A percentile compares a stretch with the other conserved stretches of the same genome.
Evolutionary conservation across 2,888 invertebrate genomes (phyloP).

Genomic region (Therioaphis trifolii): DNA sequence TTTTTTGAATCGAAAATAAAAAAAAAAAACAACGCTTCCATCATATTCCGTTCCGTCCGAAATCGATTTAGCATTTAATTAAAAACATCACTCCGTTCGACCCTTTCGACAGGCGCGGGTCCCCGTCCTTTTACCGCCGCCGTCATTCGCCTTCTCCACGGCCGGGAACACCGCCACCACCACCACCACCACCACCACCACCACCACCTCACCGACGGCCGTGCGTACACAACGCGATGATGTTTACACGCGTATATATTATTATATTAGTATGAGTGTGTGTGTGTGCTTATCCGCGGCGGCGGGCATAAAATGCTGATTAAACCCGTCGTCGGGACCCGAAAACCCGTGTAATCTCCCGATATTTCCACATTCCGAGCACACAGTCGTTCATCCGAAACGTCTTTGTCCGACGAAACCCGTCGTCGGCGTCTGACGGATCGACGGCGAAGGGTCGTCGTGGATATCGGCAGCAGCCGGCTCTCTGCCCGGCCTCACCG

Average conservation of each 20-base stretch:
- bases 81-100: conserved; percentile 26
- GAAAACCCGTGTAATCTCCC: conserved; percentile 19
- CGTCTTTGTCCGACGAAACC: conserved; percentile 43
- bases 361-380: conserved; percentile 48
- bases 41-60: background rate
- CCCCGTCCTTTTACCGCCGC: background rate
- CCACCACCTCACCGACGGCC: too few species aligned
- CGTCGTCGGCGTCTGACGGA: conserved; percentile 16
- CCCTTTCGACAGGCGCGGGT: conserved; percentile 27
- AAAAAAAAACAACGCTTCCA: background rate
- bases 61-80: conserved; percentile 40
- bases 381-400: conserved; percentile 19
- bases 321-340: conserved; percentile 43
- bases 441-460: background rate
- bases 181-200: background rate
- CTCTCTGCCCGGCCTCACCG: too few species aligned
- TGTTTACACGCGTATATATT: too few species aligned
- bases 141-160: background rate
- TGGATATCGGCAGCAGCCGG: background rate
- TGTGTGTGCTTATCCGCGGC: background rate
- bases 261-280: too few species aligned
- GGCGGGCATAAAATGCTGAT: conserved; percentile 31
- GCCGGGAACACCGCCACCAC: background rate
- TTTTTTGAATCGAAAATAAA: background rate
- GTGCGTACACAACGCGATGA: too few species aligned